These are phyloP conservation scores for Otolemur garnettii DNA, from an alignment of 2,113 vertebrate genomes.

Conservation along the genomic window DNA sequence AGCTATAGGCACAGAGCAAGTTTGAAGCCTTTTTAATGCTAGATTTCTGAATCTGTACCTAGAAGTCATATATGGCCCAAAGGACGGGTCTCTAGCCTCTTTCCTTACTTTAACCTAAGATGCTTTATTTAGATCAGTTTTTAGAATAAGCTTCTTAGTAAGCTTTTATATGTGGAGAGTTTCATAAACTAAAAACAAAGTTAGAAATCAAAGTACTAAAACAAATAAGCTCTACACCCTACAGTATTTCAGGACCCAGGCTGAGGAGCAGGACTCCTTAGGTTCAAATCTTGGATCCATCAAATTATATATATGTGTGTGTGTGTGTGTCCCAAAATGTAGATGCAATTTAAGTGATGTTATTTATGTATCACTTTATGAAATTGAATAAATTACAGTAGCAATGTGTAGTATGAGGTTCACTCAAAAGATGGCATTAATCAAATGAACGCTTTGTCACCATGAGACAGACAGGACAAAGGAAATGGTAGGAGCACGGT, in stretches of 20 bases:
- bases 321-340: too few species aligned
- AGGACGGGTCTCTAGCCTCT: fast-evolving
- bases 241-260: not conserved
- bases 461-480: too few species aligned
- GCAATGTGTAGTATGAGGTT: too few species aligned
- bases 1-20: not conserved
- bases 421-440: too few species aligned
- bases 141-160: not conserved
- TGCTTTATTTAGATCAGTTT: not conserved
- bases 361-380: too few species aligned
- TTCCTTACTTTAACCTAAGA: not conserved
- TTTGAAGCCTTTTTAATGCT: not conserved
- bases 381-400: too few species aligned
- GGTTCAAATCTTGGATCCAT: not conserved
- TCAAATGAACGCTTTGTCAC: too few species aligned
- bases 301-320: not conserved
- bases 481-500: too few species aligned
- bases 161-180: not conserved
- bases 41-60: not conserved
- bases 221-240: not conserved
- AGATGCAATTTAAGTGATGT: too few species aligned
- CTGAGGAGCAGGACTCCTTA: not conserved
- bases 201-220: not conserved
- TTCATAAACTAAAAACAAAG: not conserved
- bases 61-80: not conserved